Evolutionary conservation across 2,113 vertebrate genomes (phyloP), one percentile per base, ranked within the genome.

Genomic region (Tyrannus savana): DNA sequence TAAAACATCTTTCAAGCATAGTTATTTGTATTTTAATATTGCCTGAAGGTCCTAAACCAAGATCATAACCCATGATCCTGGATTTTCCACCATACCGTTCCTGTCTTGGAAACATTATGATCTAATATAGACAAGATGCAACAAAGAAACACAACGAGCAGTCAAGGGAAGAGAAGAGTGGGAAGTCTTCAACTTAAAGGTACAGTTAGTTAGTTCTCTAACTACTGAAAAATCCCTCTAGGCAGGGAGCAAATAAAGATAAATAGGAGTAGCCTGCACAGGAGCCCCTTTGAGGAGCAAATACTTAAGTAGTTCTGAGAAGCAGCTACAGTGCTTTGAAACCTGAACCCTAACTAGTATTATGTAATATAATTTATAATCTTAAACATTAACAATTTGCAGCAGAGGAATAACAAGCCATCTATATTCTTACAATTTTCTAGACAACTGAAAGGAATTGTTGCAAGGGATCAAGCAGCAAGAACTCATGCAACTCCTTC

Each of bases 11-110:
- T 95, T 92, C 88, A 93, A 76, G 66, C 47, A 69, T 14, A 56
- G 58, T 62, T 89, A 79, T 90, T 93, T 94, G 79, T 59, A 89
- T 87, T 87, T 89, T 82, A 89, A 77, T 84, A 91, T 7, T 90
- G 79, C 79, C 64, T 52, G 27, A 80, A 94, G 90, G 75, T 73
- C 49, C 64, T 80, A 85, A 82, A 86, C 35, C 72, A 94, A 87
- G 75, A 88, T 73, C 82, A 80, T 80, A 85, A 28, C 19, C 87
- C 82, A 71, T 46, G 55, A 96, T 88, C 63, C 67, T 69, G 41
- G 49, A 69, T 85, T 87, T 84, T 86, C 59, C 82, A 85, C 23
- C 39, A 31, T 7, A 63, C 10, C 31, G 76, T 49, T 92, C 73
- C 82, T n/a, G 10, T 84, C 77, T 76, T 42, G 27, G 87, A 88